Percentiles rank a stretch among this genome's conserved stretches.
Conservation (phyloP, 2,888 invertebrate species). For the Pollenia angustigena region DNA sequence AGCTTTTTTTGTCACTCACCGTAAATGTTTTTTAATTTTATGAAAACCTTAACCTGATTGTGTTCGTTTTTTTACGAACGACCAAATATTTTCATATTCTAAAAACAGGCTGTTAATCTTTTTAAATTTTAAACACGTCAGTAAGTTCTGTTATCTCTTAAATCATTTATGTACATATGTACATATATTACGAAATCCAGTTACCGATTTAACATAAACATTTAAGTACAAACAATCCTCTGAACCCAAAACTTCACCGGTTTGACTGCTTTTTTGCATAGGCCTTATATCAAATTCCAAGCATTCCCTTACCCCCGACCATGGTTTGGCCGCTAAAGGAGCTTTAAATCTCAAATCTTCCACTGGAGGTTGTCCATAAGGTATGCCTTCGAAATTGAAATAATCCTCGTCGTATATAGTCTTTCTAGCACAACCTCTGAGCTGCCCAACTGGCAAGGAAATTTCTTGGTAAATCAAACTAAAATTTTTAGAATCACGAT, state of each 20-base stretch:
- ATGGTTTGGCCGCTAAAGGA: conserved; percentile 83
- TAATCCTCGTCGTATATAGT: conserved; percentile 81
- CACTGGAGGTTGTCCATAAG: conserved; percentile 83
- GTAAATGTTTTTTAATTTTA: no score
- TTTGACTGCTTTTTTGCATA: conserved; percentile 78
- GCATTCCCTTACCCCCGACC: conserved; percentile 84
- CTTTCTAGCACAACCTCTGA: conserved; percentile 81
- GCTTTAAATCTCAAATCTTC: conserved; percentile 83
- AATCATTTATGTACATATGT: no score
- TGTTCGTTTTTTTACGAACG: no score
- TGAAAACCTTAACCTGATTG: no score
- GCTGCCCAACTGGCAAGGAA: conserved; percentile 79
- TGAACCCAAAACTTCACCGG: conserved; percentile 80
- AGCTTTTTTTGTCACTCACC: no score
- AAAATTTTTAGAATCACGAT: neutral
- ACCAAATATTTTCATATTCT: no score
- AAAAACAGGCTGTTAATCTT: neutral
- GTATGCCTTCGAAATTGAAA: conserved; percentile 82
- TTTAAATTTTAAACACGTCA: no score
- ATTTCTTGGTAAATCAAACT: conserved; percentile 48
- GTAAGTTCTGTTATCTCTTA: no score
- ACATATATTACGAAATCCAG: conserved; percentile 4
- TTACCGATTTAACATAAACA: conserved; percentile 83
- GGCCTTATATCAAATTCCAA: conserved; percentile 80
- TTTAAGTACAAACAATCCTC: conserved; percentile 86